phyloP scores from a whole-genome alignment of 2,797 vertebrate genomes.

The Lemur catta region DNA sequence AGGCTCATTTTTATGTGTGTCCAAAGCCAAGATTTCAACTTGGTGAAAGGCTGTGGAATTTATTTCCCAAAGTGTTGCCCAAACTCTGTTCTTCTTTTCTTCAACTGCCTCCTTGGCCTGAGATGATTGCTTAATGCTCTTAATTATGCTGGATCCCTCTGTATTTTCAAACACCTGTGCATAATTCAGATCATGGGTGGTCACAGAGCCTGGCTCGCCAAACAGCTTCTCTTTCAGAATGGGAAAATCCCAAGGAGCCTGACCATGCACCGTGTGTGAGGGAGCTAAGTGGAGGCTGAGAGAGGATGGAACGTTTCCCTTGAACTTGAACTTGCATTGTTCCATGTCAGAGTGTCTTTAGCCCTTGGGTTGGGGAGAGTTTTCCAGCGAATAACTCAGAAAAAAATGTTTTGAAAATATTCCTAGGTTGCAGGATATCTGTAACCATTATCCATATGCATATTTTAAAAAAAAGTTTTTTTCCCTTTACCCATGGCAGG shows the following conservation, averaged over 20 bases:
- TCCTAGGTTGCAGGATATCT: not conserved
- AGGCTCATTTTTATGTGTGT: slow-evolving; percentile 70
- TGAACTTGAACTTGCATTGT: not conserved
- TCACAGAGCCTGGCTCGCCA: slow-evolving; percentile 11
- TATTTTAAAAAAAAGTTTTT: not conserved
- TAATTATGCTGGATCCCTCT: slow-evolving; percentile 58
- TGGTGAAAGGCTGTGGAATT: slow-evolving; percentile 77
- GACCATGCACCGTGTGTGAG: not conserved
- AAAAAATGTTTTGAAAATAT: not conserved
- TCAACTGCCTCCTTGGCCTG: slow-evolving; percentile 44
- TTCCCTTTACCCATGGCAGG: not conserved
- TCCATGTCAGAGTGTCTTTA: not conserved
- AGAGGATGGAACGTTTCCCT: not conserved
- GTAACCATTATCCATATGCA: not conserved
- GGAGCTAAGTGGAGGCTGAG: not conserved
- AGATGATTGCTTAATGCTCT: slow-evolving; percentile 68
- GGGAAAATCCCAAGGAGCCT: not conserved
- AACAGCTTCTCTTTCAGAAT: not conserved
- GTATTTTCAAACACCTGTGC: slow-evolving; percentile 66
- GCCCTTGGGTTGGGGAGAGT: not conserved
- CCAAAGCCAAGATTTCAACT: slow-evolving; percentile 73
- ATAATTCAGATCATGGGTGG: slow-evolving; percentile 67
- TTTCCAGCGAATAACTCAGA: not conserved
- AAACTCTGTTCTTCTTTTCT: slow-evolving; percentile 59
- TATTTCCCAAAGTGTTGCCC: slow-evolving; percentile 63